phyloP scores from a whole-genome alignment of 2,113 vertebrate species.

The Callorhinus ursinus region DNA sequence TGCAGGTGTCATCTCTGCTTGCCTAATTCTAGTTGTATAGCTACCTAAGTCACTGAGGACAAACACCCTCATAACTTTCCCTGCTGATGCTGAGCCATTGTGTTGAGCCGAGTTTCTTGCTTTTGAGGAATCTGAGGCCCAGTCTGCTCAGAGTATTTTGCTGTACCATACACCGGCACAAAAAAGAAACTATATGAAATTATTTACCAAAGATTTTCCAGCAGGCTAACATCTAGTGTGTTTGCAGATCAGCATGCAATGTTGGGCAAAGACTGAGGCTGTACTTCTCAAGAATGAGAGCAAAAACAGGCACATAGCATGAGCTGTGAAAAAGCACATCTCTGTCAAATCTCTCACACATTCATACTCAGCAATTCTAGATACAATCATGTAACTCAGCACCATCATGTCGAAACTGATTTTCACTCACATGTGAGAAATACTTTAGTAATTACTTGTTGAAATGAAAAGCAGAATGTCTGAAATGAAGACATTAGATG shows the following conservation, averaged over 20 bases:
- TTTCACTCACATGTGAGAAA: neutral
- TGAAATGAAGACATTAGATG: neutral
- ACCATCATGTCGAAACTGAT: neutral
- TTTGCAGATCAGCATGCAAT: neutral
- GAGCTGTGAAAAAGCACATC: neutral
- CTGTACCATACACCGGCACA: neutral
- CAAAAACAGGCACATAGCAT: neutral
- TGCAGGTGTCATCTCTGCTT: neutral
- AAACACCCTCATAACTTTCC: fast-evolving
- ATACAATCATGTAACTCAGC: neutral
- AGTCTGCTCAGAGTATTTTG: neutral
- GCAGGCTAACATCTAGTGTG: neutral
- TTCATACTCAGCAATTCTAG: neutral
- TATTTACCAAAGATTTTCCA: neutral
- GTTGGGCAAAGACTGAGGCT: neutral
- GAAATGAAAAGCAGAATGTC: neutral
- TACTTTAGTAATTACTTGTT: neutral
- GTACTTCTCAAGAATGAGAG: neutral
- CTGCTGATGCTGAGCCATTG: neutral
- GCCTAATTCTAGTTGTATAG: neutral
- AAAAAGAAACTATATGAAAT: neutral
- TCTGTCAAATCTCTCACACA: neutral
- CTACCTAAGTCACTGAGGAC: neutral
- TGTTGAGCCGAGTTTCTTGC: neutral
- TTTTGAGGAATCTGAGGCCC: neutral